phyloP scores from a whole-genome alignment of 2,888 invertebrate species.

The Theodoxus fluviatilis region DNA sequence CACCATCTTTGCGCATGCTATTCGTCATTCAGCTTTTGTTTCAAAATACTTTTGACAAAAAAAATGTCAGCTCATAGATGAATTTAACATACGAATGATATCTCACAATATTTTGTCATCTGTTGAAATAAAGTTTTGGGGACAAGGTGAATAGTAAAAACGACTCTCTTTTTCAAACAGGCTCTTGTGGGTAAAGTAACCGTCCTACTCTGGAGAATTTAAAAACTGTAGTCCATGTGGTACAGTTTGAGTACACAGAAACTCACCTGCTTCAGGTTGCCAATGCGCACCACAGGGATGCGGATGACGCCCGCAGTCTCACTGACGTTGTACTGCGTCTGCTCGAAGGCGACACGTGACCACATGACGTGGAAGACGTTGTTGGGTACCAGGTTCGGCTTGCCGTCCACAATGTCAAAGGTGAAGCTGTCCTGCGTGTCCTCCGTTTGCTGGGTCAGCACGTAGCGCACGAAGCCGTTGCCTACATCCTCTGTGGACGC shows the following conservation, averaged over 20 bases:
- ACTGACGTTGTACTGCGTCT: conserved; percentile 46
- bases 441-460: conserved; percentile 43
- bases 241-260: not conserved
- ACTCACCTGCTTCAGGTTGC: conserved; percentile 57
- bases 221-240: too few relatives aligned
- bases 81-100: too few relatives aligned
- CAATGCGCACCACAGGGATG: conserved; percentile 52
- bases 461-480: conserved; percentile 52
- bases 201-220: too few relatives aligned
- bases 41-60: too few relatives aligned
- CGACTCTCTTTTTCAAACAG: too few relatives aligned
- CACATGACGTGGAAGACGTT: conserved; percentile 60
- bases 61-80: too few relatives aligned
- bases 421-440: conserved; percentile 53
- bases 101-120: too few relatives aligned
- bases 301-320: conserved; percentile 55
- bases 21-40: too few relatives aligned
- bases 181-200: too few relatives aligned
- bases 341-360: conserved; percentile 53
- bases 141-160: too few relatives aligned
- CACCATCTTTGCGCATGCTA: too few relatives aligned
- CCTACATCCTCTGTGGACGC: conserved; percentile 52
- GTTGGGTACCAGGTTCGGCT: conserved; percentile 54
- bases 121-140: too few relatives aligned
- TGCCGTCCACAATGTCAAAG: conserved; percentile 59